Evolutionary conservation across 2,113 vertebrate species (phyloP), one percentile per base, ranked within the genome.

Genomic region (Halichoerus grypus): DNA sequence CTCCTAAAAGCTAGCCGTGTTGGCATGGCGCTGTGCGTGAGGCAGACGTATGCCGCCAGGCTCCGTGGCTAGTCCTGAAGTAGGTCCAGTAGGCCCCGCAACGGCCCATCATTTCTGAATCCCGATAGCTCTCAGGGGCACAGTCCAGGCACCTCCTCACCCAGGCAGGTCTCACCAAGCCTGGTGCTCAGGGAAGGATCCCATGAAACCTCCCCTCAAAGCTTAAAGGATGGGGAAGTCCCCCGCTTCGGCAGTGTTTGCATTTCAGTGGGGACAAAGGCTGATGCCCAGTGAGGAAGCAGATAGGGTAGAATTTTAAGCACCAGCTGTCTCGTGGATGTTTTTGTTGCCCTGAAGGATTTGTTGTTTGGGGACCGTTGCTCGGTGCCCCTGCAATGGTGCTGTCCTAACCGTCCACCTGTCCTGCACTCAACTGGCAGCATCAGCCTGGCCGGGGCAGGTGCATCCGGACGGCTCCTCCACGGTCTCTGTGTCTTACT

Each of bases 381-480:
- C 28, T 71, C 11, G 72, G 9, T 10, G 21, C 13, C 15, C 51
- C 71, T 21, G 42, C 22, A 51, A 26, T 0, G 15, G 33, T 11
- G 24, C 39, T 5, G 0, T 1, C 0, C 0, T 5, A 42, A 36
- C 4, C 2, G 0, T 9, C 3, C 19, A 8, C 46, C 28, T 24
- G 2, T 26, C 28, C 22, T 19, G 12, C 26, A 36, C 63, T 59
- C 1, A 28, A 3, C 24, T 21, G 1, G 0, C 9, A 4, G 3
- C 8, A 31, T 16, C 14, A 1, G 51, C 59, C 91, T 2, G 59
- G 49, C 24, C 6, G 0, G 3, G 8, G 57, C 22, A 59, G 42
- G 88, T 12, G 59, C 15, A 3, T 10, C 53, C 15, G 16, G 16
- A 14, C 0, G 10, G 36, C 39, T n/a, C 61, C 3, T 1, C 39